These are phyloP conservation scores for Chinchilla lanigera DNA, from an alignment of 2,113 vertebrate species.

Conservation along the genomic window DNA sequence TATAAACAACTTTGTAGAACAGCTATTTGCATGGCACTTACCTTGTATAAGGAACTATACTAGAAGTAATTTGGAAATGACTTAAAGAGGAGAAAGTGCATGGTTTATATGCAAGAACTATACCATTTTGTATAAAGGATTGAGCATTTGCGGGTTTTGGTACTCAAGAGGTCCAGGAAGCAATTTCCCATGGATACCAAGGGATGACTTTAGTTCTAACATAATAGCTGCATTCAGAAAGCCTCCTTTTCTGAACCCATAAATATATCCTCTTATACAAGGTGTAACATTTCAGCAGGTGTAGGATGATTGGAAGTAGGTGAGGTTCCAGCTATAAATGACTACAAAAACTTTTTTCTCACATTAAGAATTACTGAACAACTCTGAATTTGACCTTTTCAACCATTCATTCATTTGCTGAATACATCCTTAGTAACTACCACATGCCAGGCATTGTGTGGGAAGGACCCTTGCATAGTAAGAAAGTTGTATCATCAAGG, in stretches of 20 bases:
- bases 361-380: neutral
- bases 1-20: neutral
- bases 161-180: no score
- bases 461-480: neutral
- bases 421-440: neutral
- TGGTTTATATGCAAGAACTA: neutral
- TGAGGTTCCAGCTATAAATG: neutral
- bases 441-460: neutral
- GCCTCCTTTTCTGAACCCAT: neutral
- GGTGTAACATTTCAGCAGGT: neutral
- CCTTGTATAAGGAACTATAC: neutral
- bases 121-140: neutral
- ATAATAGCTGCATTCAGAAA: neutral
- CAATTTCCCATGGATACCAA: neutral
- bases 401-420: neutral
- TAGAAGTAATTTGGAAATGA: neutral
- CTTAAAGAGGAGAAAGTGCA: neutral
- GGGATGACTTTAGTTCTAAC: neutral
- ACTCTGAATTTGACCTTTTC: neutral
- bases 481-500: neutral
- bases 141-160: neutral
- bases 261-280: neutral
- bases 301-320: neutral
- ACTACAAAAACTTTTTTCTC: conserved; percentile 24
- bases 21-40: neutral